Percentiles rank a stretch among this genome's conserved stretches.
These are phyloP conservation scores for Aphis craccivora DNA, from an alignment of 1,140 invertebrate genomes.

Conservation along the genomic window DNA sequence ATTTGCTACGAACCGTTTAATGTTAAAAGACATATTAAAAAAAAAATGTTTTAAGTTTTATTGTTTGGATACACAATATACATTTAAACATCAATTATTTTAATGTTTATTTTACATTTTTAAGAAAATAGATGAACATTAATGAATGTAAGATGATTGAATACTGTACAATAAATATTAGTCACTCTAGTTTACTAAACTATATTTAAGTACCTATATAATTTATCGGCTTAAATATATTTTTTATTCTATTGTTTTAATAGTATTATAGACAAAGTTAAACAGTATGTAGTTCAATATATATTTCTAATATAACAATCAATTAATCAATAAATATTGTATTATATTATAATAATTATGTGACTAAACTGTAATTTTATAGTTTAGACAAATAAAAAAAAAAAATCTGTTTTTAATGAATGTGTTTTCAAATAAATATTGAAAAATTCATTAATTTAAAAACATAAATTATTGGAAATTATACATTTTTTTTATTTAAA, in stretches of 20 bases:
- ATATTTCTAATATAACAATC: no score
- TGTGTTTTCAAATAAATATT: background rate
- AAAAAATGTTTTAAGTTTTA: background rate
- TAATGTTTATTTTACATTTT: background rate
- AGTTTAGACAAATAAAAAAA: background rate
- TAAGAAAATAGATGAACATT: background rate
- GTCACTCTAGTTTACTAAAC: background rate
- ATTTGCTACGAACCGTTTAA: background rate
- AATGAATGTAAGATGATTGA: background rate
- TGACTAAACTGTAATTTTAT: no score
- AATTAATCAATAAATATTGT: no score
- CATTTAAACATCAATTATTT: background rate
- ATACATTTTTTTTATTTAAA: background rate
- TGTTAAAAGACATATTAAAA: background rate
- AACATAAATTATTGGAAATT: no score
- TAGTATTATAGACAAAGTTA: background rate
- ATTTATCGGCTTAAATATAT: background rate
- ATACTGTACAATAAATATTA: background rate
- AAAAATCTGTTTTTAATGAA: background rate
- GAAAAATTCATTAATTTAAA: background rate
- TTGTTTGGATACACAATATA: background rate
- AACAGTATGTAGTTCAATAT: background rate
- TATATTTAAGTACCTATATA: background rate
- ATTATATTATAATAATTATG: no score
- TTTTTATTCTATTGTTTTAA: background rate